Evolutionary conservation across 2,113 vertebrate genomes (phyloP).

Genomic region (Noctilio leporinus): DNA sequence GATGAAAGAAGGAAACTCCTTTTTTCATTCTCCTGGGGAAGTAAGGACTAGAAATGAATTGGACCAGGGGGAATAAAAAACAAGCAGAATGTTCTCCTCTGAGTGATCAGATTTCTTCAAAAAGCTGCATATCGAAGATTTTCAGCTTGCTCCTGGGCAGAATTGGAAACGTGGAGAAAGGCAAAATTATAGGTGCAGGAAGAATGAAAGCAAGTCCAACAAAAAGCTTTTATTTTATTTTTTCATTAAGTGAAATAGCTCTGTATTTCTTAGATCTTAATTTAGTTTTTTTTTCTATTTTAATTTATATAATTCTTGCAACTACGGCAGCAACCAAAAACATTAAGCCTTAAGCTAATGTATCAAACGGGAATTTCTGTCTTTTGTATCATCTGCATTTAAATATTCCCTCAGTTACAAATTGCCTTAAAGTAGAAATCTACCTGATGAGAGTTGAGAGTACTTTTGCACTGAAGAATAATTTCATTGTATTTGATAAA

Average conservation of each 20-base stretch:
- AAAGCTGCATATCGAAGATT: background rate
- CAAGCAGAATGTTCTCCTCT: background rate
- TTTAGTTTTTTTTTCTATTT: slow-evolving; percentile 13
- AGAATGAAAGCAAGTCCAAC: slow-evolving; percentile 7
- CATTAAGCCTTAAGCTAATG: background rate
- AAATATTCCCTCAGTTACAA: background rate
- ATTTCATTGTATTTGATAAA: background rate
- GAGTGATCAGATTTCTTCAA: slow-evolving; percentile 9
- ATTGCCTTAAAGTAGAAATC: background rate
- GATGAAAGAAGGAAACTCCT: slow-evolving; percentile 1
- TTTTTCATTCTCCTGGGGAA: background rate
- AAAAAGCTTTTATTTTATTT: background rate
- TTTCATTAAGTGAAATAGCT: background rate
- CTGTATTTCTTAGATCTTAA: background rate
- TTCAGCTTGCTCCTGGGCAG: background rate
- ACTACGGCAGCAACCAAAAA: background rate
- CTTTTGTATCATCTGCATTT: background rate
- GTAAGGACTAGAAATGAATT: background rate
- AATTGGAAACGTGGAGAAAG: background rate
- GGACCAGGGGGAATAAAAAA: background rate
- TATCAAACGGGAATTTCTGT: background rate
- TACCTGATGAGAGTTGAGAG: background rate
- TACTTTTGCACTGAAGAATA: background rate
- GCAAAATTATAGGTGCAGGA: background rate
- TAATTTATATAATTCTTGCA: background rate